phyloP scores from a whole-genome alignment of 2,113 vertebrate genomes.

The Nycticryphes semicollaris region DNA sequence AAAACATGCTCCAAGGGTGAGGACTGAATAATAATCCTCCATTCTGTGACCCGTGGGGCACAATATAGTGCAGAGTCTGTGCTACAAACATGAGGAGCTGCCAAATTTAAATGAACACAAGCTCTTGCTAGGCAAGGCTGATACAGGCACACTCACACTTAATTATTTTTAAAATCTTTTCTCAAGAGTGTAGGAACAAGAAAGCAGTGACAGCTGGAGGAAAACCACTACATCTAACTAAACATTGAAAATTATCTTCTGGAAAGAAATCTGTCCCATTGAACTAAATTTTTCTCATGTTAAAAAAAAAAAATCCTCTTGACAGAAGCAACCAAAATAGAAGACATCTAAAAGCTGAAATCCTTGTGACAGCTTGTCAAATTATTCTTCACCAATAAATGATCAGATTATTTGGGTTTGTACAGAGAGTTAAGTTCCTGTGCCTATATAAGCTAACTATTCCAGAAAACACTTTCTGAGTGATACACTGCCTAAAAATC shows the following conservation, averaged over 20 bases:
- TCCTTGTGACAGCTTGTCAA: conserved; percentile 1
- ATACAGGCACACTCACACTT: conserved; percentile 28
- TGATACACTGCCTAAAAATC: background rate
- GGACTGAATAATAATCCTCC: background rate
- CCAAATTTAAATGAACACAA: conserved; percentile 48
- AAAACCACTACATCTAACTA: conserved; percentile 24
- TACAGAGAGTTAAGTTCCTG: background rate
- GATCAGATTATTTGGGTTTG: background rate
- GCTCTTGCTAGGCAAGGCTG: conserved; percentile 3
- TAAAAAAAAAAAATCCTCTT: conserved; percentile 1
- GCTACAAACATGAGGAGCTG: background rate
- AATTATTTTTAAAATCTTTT: conserved; percentile 62
- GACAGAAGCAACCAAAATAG: conserved; percentile 37
- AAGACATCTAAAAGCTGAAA: background rate
- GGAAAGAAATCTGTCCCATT: conserved; percentile 53
- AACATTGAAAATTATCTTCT: conserved; percentile 48
- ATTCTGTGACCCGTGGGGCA: background rate
- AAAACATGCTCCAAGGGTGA: background rate
- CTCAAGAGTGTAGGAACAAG: conserved; percentile 30
- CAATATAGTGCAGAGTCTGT: background rate
- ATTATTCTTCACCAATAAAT: background rate
- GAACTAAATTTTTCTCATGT: conserved; percentile 11
- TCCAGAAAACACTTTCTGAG: background rate
- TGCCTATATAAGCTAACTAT: background rate
- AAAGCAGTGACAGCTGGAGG: conserved; percentile 52